These are phyloP conservation scores for Seriola aureovittata DNA, from an alignment of 2,113 vertebrate species.

Conservation along the genomic window DNA sequence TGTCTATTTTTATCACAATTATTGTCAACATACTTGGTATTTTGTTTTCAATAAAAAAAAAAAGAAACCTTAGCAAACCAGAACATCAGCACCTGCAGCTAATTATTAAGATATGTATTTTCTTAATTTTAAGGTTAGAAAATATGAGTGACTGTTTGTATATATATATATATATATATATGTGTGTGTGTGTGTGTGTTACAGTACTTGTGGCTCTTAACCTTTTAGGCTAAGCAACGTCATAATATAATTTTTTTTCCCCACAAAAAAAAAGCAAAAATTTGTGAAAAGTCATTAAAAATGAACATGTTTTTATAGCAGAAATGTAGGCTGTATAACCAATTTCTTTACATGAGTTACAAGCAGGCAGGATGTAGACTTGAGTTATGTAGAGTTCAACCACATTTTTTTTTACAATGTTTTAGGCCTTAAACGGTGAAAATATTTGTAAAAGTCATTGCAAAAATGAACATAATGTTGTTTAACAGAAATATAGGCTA, in stretches of 20 bases:
- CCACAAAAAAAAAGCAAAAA: too few relatives aligned
- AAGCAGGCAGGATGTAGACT: not conserved
- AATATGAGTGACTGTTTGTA: not conserved
- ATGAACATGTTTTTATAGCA: not conserved
- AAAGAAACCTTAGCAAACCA: not conserved
- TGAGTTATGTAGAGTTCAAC: not conserved
- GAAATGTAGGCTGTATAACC: not conserved
- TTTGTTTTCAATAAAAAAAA: slow-evolving; percentile 50
- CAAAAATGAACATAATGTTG: not conserved
- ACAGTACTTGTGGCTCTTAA: not conserved
- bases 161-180: not conserved
- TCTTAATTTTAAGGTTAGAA: not conserved
- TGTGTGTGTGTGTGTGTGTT: too few relatives aligned
- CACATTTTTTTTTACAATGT: not conserved
- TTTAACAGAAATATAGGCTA: not conserved
- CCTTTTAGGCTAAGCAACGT: not conserved
- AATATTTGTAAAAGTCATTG: not conserved
- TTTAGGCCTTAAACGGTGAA: not conserved
- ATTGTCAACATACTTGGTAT: slow-evolving; percentile 38
- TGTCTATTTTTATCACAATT: slow-evolving; percentile 55
- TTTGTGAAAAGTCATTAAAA: too few relatives aligned
- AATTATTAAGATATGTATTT: not conserved
- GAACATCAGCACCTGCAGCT: not conserved
- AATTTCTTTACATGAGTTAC: not conserved
- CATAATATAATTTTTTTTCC: too few relatives aligned